phyloP scores from a whole-genome alignment of 92 coral and sea anemone species.

The Porites evermanni region DNA sequence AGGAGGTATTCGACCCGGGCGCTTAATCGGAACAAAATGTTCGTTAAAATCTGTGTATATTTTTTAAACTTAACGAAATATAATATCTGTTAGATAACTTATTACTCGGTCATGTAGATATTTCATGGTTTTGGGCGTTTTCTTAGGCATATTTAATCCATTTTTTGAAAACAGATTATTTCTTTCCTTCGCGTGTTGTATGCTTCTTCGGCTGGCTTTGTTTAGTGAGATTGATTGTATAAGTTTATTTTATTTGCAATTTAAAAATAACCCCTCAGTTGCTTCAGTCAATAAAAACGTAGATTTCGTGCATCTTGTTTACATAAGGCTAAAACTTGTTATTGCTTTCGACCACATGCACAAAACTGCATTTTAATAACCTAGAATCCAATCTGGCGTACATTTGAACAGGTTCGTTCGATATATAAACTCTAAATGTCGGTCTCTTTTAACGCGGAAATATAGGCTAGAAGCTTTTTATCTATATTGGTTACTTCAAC shows the following conservation, averaged over 20 bases:
- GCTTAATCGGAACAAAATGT: not conserved
- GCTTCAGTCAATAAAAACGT: conserved; percentile 17
- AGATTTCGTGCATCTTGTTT: conserved; percentile 30
- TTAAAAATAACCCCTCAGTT: conserved; percentile 14
- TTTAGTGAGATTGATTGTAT: conserved; percentile 18
- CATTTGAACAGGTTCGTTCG: not conserved
- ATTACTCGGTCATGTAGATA: not conserved
- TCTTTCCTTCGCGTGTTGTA: not conserved
- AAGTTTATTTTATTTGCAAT: conserved; percentile 31
- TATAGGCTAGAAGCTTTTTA: conserved; percentile 13
- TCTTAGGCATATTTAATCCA: not conserved
- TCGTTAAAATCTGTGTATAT: not conserved
- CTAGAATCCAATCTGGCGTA: conserved; percentile 1
- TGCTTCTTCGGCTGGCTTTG: conserved; percentile 1
- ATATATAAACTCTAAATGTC: conserved; percentile 10
- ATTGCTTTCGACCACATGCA: conserved; percentile 27
- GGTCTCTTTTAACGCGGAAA: conserved; percentile 43
- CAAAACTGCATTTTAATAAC: conserved; percentile 32
- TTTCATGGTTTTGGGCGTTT: not conserved
- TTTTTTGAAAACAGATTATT: conserved; percentile 18
- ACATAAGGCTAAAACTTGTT: conserved; percentile 29
- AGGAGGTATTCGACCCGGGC: not conserved
- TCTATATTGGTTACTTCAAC: conserved; percentile 27
- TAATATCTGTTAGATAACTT: not conserved
- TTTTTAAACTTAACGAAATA: not conserved